A percentile compares a stretch with the other conserved stretches of the same genome.
Evolutionary conservation across 1,140 invertebrate genomes (phyloP).

Genomic region (silkworm (Bombyx mori)): DNA sequence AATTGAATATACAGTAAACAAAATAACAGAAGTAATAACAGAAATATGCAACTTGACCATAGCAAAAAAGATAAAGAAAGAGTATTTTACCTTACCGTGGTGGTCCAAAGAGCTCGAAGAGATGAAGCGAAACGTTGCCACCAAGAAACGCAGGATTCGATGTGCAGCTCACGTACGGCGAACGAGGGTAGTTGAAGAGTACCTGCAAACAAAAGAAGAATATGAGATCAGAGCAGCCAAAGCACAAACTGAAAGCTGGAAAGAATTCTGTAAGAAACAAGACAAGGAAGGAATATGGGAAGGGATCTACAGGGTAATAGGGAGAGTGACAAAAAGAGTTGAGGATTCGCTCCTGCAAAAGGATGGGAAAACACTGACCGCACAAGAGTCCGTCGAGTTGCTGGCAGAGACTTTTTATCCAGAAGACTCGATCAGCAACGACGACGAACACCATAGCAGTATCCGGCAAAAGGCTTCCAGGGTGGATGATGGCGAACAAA

Average conservation of each 20-base stretch:
- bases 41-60: conserved; percentile 9
- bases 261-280: conserved; percentile 1
- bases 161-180: background rate
- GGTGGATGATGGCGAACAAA: too few relatives aligned
- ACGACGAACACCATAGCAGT: too few relatives aligned
- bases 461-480: too few relatives aligned
- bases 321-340: background rate
- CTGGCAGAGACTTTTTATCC: conserved; percentile 18
- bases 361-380: background rate
- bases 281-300: conserved; percentile 7
- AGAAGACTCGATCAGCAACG: too few relatives aligned
- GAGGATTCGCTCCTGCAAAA: conserved; percentile 13
- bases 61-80: conserved; percentile 10
- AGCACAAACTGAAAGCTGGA: conserved; percentile 1
- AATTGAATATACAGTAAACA: conserved; percentile 1
- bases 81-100: conserved; percentile 6
- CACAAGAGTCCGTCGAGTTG: conserved; percentile 10
- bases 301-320: too few relatives aligned
- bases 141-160: background rate
- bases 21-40: conserved; percentile 2
- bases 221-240: background rate
- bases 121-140: too few relatives aligned
- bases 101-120: conserved; percentile 2
- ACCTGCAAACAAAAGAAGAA: conserved; percentile 1
- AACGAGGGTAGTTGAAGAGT: background rate